Evolutionary conservation across 2,888 invertebrate species (phyloP).

Genomic region (Portevinia maculata): DNA sequence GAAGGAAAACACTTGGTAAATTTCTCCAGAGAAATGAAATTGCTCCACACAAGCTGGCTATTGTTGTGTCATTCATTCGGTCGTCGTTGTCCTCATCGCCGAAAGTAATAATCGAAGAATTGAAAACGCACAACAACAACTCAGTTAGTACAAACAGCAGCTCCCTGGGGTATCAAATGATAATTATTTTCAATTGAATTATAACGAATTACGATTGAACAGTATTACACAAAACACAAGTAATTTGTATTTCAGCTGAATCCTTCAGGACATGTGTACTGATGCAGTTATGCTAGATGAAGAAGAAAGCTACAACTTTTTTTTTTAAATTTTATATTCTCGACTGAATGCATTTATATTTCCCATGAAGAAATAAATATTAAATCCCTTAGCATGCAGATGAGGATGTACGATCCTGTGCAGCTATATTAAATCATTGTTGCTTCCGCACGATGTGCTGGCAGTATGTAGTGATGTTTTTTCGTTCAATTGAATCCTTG

Average conservation of each 20-base stretch:
- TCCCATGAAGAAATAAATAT: slow-evolving; percentile 47
- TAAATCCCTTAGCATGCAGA: slow-evolving; percentile 42
- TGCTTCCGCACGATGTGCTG: slow-evolving; percentile 17
- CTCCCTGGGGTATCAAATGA: slow-evolving; percentile 53
- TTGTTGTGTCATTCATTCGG: slow-evolving; percentile 55
- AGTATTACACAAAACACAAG: slow-evolving; percentile 45
- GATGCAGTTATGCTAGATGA: slow-evolving; percentile 1
- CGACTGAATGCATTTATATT: slow-evolving; percentile 37
- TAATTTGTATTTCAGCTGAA: slow-evolving; percentile 26
- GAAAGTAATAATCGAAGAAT: slow-evolving; percentile 67
- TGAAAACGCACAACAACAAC: slow-evolving; percentile 36
- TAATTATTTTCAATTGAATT: slow-evolving; percentile 66
- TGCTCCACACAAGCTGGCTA: slow-evolving; percentile 44
- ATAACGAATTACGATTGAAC: slow-evolving; percentile 48
- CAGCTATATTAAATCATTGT: slow-evolving; percentile 15
- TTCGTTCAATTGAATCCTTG: slow-evolving; percentile 37
- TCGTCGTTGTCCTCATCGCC: slow-evolving; percentile 7
- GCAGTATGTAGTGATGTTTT: neutral
- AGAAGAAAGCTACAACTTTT: slow-evolving; percentile 14
- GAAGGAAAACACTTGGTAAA: slow-evolving; percentile 60
- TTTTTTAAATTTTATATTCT: slow-evolving; percentile 5
- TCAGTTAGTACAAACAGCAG: slow-evolving; percentile 41
- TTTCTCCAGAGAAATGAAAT: slow-evolving; percentile 65
- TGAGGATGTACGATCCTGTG: slow-evolving; percentile 29
- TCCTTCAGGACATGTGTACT: slow-evolving; percentile 3